These are phyloP conservation scores for Heteropelma amictum DNA, from an alignment of 2,888 invertebrate genomes.

Conservation along the genomic window DNA sequence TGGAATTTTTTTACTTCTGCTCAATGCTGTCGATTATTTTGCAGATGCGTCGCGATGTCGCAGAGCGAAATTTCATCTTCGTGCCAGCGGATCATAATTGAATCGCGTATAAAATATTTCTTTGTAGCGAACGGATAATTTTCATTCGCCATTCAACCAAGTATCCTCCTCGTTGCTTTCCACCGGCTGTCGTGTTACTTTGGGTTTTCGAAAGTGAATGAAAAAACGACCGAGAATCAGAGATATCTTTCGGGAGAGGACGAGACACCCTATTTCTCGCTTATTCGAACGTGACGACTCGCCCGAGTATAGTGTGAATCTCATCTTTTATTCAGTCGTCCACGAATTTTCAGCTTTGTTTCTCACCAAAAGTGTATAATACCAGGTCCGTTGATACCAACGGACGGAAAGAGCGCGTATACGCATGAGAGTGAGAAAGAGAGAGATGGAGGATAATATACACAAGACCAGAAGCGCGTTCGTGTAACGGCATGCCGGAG, in stretches of 20 bases:
- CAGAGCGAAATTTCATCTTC: too few relatives aligned
- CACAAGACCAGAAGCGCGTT: slow-evolving; percentile 18
- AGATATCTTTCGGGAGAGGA: slow-evolving; percentile 20
- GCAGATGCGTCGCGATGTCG: too few relatives aligned
- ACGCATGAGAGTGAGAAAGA: background rate
- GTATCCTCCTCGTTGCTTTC: too few relatives aligned
- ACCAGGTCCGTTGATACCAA: background rate
- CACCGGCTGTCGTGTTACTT: too few relatives aligned
- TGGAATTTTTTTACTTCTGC: too few relatives aligned
- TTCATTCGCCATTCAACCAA: too few relatives aligned
- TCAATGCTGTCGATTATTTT: too few relatives aligned
- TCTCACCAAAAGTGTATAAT: slow-evolving; percentile 29
- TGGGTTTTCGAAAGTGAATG: too few relatives aligned
- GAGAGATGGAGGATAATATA: background rate
- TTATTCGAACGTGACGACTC: slow-evolving; percentile 66
- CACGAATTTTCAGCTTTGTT: slow-evolving; percentile 23
- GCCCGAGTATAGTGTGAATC: slow-evolving; percentile 70
- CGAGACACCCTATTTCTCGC: slow-evolving; percentile 20
- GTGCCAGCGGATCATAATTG: too few relatives aligned
- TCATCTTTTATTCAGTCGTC: slow-evolving; percentile 73
- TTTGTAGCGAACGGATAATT: too few relatives aligned
- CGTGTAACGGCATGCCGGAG: slow-evolving; percentile 46
- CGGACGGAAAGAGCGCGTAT: background rate
- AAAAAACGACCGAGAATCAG: slow-evolving; percentile 15
- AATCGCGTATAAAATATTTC: too few relatives aligned